Evolutionary conservation across 2,797 vertebrate species (phyloP), one percentile per base, ranked within the genome.

Genomic region (Microctenopoma lineatum): DNA sequence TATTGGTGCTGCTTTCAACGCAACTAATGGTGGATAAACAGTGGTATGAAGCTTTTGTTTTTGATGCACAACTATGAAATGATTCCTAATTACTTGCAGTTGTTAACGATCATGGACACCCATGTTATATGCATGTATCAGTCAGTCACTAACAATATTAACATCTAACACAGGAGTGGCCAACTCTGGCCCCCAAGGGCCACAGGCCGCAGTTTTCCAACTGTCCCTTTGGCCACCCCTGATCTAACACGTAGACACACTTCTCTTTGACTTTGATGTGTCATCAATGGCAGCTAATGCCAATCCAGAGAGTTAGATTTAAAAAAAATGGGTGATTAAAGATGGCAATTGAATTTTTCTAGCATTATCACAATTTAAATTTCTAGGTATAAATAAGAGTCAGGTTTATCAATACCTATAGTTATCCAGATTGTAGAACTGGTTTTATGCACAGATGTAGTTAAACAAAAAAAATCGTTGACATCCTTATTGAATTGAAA

Each of bases 241-340:
- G 27, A 29, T 29, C 27, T 29, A 29, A 29, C 27, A 29, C 5
- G 4, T 29, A 29, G 2, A 29, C 27, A 29, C 79, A 66, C 72
- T 81, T 77, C 46, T 48, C 67, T 73, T 45, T 16, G 59, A 45
- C 62, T 59, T 15, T 80, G 73, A 80, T 66, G 72, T 80, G 55
- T 71, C 50, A 56, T 78, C 76, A 61, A 21, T 71, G 70, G 72
- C 60, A 59, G 46, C 74, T 74, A 76, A 84, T 65, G 69, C 52
- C 61, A 65, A 38, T 32, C 51, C 54, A 42, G 67, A 77, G 64
- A 71, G 73, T 77, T 68, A 54, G 41, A 2, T 29, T 8, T n/a
- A n/a, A 38, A 29, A 58, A 42, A 72, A 67, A 21, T 51, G 11
- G 41, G 44, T 13, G 10, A 39, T 11, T 39, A 13, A 39, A 12